phyloP scores from a whole-genome alignment of 2,888 invertebrate genomes.

The Lissocephala sabroskyi region DNA sequence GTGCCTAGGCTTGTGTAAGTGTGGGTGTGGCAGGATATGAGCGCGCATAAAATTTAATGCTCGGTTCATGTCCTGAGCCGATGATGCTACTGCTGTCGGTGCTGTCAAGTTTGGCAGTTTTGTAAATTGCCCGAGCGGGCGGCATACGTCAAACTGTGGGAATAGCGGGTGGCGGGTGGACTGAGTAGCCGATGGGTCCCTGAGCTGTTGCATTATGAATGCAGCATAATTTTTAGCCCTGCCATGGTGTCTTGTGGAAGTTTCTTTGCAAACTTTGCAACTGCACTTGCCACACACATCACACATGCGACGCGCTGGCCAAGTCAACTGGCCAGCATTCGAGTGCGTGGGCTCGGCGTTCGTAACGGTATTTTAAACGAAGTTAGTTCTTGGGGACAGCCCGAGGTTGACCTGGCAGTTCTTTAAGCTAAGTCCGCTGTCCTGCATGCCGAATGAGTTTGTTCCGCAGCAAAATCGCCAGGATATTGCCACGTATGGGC shows the following conservation, averaged over 20 bases:
- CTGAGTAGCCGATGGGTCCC: neutral
- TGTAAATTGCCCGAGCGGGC: slow-evolving; percentile 11
- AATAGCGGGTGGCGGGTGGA: neutral
- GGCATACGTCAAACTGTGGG: slow-evolving; percentile 46
- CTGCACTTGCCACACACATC: slow-evolving; percentile 18
- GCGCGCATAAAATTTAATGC: slow-evolving; percentile 59
- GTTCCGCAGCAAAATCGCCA: slow-evolving; percentile 1
- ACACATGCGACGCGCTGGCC: slow-evolving; percentile 12
- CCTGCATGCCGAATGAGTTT: too few relatives aligned
- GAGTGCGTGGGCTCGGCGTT: too few relatives aligned
- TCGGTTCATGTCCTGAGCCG: slow-evolving; percentile 14
- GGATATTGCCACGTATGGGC: neutral
- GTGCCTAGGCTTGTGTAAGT: slow-evolving; percentile 5
- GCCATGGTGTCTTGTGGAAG: too few relatives aligned
- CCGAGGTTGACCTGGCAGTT: too few relatives aligned
- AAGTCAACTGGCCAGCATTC: too few relatives aligned
- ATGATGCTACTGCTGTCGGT: slow-evolving; percentile 4
- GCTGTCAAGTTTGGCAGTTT: slow-evolving; percentile 21
- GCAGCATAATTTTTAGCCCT: slow-evolving; percentile 66
- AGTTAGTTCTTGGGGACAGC: too few relatives aligned
- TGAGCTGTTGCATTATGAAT: slow-evolving; percentile 62
- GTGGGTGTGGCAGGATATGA: slow-evolving; percentile 31
- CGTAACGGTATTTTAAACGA: too few relatives aligned
- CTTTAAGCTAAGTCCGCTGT: too few relatives aligned
- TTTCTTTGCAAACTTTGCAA: slow-evolving; percentile 26